Conservation (phyloP, 23 tunicate genomes). For the Ascidia mentula region DNA sequence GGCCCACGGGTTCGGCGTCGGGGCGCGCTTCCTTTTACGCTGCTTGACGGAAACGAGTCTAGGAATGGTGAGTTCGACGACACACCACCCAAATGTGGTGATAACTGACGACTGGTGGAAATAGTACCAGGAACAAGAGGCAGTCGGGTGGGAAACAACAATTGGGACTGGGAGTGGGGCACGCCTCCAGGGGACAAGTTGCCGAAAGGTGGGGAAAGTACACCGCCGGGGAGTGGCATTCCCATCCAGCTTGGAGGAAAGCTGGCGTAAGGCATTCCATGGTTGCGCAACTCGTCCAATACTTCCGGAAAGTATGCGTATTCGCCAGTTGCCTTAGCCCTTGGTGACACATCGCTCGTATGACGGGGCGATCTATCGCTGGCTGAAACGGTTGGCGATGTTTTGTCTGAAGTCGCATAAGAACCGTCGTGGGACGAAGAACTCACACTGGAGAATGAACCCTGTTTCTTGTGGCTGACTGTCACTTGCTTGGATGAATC, state of each 20-base stretch:
- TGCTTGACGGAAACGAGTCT: conserved; percentile 1
- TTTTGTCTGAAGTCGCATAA: neutral
- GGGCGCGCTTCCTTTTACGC: neutral
- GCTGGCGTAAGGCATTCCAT: neutral
- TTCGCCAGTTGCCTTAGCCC: neutral
- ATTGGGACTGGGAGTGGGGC: neutral
- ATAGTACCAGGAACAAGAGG: neutral
- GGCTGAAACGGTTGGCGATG: neutral
- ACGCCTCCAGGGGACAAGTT: neutral
- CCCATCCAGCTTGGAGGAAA: neutral
- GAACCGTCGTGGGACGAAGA: neutral
- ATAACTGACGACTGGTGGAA: neutral
- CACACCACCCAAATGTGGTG: neutral
- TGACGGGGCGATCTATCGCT: neutral
- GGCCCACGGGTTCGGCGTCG: conserved; percentile 39
- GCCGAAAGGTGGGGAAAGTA: neutral
- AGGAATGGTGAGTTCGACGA: neutral
- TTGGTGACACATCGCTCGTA: neutral
- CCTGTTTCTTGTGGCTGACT: neutral
- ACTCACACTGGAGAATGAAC: conserved; percentile 1
- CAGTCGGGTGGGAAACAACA: neutral
- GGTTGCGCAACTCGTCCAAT: neutral
- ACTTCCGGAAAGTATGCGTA: neutral
- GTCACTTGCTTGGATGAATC: neutral
- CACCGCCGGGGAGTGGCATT: neutral